Evolutionary conservation across 2,888 invertebrate genomes (phyloP).

Genomic region (Polia nebulosa): DNA sequence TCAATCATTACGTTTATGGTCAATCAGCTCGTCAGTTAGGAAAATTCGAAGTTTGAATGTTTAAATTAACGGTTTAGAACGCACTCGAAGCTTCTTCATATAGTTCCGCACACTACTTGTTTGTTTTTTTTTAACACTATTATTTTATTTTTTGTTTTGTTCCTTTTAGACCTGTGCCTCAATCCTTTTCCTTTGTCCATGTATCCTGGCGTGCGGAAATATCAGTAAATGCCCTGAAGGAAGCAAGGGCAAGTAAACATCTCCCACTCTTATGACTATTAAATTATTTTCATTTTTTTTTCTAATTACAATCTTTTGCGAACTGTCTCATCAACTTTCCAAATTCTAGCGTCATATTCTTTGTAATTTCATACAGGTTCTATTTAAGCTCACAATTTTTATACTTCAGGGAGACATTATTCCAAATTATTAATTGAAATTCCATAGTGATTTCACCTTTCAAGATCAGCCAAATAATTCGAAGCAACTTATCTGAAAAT

Average conservation of each 20-base stretch:
- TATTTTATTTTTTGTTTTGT: constrained; percentile 69
- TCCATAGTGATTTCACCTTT: background rate
- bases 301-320: constrained; percentile 20
- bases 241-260: constrained; percentile 40
- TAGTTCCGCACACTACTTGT: constrained; percentile 74
- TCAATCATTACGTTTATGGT: constrained; percentile 52
- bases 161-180: constrained; percentile 64
- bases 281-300: constrained; percentile 33
- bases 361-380: constrained; percentile 5
- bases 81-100: constrained; percentile 65
- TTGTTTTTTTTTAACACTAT: constrained; percentile 67
- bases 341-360: constrained; percentile 14
- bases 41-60: constrained; percentile 35
- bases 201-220: constrained; percentile 71
- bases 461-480: constrained; percentile 27
- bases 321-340: constrained; percentile 18
- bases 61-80: constrained; percentile 46
- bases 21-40: constrained; percentile 45
- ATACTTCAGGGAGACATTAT: constrained; percentile 3
- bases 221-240: constrained; percentile 46
- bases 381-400: constrained; percentile 30
- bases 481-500: constrained; percentile 47
- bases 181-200: constrained; percentile 64
- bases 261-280: constrained; percentile 19
- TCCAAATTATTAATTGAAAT: background rate